These are phyloP conservation scores for Anticlea derivata DNA, from an alignment of 2,888 invertebrate genomes.

Conservation along the genomic window DNA sequence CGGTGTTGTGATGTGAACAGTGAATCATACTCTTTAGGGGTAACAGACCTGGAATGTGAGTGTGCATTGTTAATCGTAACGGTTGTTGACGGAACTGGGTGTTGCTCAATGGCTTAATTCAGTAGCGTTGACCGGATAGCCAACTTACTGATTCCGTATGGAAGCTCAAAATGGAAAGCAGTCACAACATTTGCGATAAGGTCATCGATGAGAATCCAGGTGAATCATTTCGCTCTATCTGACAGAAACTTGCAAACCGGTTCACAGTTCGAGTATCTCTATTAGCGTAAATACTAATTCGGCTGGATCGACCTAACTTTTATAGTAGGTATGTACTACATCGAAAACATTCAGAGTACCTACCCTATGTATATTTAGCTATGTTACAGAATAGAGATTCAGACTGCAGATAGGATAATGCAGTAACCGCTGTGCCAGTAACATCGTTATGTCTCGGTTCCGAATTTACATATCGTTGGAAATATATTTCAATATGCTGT, in stretches of 20 bases:
- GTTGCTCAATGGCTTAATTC: slow-evolving; percentile 37
- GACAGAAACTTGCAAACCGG: slow-evolving; percentile 33
- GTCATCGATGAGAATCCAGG: slow-evolving; percentile 5
- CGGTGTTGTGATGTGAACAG: slow-evolving; percentile 45
- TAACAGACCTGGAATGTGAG: slow-evolving; percentile 53
- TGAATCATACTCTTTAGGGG: slow-evolving; percentile 45
- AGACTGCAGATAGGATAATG: slow-evolving; percentile 57
- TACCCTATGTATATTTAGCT: background rate
- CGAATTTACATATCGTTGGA: slow-evolving; percentile 68
- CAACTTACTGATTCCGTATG: background rate
- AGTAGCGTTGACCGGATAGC: slow-evolving; percentile 36
- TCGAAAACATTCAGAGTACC: slow-evolving; percentile 35
- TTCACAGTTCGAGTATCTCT: slow-evolving; percentile 40
- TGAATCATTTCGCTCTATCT: background rate
- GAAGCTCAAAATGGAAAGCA: background rate
- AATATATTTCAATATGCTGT: slow-evolving; percentile 58
- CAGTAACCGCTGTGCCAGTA: slow-evolving; percentile 60
- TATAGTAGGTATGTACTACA: slow-evolving; percentile 39
- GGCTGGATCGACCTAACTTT: slow-evolving; percentile 45
- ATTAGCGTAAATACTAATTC: slow-evolving; percentile 53
- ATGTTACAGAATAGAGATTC: slow-evolving; percentile 31
- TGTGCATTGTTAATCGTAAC: slow-evolving; percentile 32
- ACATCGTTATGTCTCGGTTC: slow-evolving; percentile 64
- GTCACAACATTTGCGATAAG: background rate
- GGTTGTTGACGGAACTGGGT: slow-evolving; percentile 45